A percentile compares a stretch with the other conserved stretches of the same genome.
Evolutionary conservation across 64 coral and sea anemone genomes (phyloP).

Genomic region (Cladopsammia gracilis): DNA sequence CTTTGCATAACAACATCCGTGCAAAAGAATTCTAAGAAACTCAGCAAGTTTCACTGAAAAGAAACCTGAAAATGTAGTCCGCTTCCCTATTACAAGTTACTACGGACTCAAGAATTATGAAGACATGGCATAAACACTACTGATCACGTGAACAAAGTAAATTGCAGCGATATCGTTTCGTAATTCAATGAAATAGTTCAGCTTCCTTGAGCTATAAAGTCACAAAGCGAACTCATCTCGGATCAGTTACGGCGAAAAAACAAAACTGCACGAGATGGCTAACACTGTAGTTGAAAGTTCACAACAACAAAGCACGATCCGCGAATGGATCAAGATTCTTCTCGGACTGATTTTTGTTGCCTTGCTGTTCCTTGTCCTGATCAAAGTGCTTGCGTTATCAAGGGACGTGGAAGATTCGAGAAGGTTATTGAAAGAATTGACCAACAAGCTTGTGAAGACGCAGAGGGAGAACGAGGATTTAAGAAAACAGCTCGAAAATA

Average conservation of each 20-base stretch:
- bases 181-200: constrained; percentile 1
- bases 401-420: constrained; percentile 13
- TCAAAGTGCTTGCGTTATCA: not conserved
- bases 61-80: not conserved
- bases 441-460: not conserved
- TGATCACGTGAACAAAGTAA: constrained; percentile 24
- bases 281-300: not conserved
- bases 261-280: not conserved
- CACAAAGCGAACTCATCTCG: too few relatives aligned
- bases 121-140: not conserved
- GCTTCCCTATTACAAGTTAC: constrained; percentile 15
- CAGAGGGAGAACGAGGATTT: constrained; percentile 16
- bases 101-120: not conserved
- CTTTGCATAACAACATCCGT: constrained; percentile 28
- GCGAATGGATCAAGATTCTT: not conserved
- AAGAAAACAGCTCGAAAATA: not conserved
- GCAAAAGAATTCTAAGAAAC: constrained; percentile 29
- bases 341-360: not conserved
- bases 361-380: not conserved
- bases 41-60: not conserved
- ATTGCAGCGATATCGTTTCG: not conserved
- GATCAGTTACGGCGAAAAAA: not conserved
- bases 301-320: not conserved
- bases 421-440: not conserved
- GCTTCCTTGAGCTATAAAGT: constrained; percentile 26